phyloP scores from a whole-genome alignment of 2,888 invertebrate species.

The Eupeodes latifasciatus region DNA sequence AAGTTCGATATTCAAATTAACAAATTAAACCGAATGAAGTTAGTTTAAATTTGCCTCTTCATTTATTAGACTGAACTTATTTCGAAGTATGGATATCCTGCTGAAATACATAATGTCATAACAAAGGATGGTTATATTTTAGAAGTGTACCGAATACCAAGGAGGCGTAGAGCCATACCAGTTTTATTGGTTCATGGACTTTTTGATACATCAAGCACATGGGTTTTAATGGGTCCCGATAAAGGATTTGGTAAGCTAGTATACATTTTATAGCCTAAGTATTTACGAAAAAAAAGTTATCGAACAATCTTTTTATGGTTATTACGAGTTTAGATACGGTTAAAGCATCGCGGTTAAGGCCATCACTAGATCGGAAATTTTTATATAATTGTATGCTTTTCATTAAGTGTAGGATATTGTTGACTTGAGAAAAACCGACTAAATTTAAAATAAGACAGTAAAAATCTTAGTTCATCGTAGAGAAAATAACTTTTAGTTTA shows the following conservation, averaged over 20 bases:
- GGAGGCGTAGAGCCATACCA: conserved; percentile 84
- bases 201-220: conserved; percentile 89
- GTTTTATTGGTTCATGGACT: conserved; percentile 89
- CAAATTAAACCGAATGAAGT: not conserved
- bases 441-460: no score
- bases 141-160: conserved; percentile 89
- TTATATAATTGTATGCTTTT: no score
- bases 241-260: conserved; percentile 86
- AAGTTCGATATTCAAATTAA: not conserved
- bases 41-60: not conserved
- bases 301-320: no score
- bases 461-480: no score
- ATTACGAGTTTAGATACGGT: no score
- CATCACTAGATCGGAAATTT: no score
- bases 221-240: conserved; percentile 89
- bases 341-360: no score
- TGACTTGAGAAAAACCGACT: no score
- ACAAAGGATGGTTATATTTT: conserved; percentile 93
- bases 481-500: no score
- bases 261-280: not conserved
- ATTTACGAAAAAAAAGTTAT: no score
- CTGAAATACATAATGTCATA: conserved; percentile 87
- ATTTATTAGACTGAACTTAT: conserved; percentile 85
- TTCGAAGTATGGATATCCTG: conserved; percentile 87
- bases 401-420: no score